A percentile compares a stretch with the other conserved stretches of the same genome.
Conservation (phyloP, 2,113 vertebrate genomes). For the Neolamprologus tretocephalus region DNA sequence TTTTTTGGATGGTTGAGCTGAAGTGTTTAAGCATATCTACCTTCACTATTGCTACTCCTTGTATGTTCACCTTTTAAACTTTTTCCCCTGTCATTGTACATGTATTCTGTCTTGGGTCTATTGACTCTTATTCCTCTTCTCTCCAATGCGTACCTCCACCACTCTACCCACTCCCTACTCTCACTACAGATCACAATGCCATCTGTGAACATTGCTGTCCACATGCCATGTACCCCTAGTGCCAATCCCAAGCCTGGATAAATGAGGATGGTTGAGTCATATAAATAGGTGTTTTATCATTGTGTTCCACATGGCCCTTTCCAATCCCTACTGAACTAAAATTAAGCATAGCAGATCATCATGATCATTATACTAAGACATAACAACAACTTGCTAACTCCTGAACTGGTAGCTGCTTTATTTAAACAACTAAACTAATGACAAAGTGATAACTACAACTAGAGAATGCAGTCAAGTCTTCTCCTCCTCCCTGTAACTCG, state of each 20-base stretch:
- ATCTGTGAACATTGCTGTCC: not conserved
- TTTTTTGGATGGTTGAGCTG: not conserved
- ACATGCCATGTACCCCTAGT: not conserved
- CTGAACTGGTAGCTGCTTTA: not conserved
- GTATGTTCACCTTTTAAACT: not conserved
- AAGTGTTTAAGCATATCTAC: not conserved
- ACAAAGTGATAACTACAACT: not conserved
- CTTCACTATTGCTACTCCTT: not conserved
- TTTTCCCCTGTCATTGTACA: not conserved
- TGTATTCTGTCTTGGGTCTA: not conserved
- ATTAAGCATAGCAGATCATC: not conserved
- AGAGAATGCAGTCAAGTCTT: not conserved
- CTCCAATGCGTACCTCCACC: not conserved
- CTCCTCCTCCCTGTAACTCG: not conserved
- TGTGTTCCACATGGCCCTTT: not conserved
- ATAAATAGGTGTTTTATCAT: not conserved
- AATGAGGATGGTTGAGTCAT: not conserved
- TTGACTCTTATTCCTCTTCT: not conserved
- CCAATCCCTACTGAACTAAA: not conserved
- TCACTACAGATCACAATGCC: not conserved
- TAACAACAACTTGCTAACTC: not conserved
- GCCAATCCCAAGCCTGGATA: not conserved
- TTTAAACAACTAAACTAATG: constrained; percentile 6
- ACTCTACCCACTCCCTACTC: not conserved
- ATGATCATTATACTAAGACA: not conserved